A percentile compares a stretch with the other conserved stretches of the same genome.
Evolutionary conservation across 1,140 invertebrate genomes (phyloP).

Genomic region (Zaprionus ghesquierei): DNA sequence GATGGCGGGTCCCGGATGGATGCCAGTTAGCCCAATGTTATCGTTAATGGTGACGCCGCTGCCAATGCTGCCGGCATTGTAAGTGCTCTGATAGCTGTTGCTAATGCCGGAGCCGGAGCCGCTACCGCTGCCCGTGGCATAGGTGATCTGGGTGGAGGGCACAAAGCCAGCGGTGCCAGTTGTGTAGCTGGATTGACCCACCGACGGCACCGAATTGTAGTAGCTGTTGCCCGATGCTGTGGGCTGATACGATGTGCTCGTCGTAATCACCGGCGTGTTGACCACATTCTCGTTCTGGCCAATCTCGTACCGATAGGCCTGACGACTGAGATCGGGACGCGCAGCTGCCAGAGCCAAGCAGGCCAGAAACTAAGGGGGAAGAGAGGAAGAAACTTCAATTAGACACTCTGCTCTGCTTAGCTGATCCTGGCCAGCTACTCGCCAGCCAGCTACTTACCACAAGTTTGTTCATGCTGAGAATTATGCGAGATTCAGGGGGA

Average conservation of each 20-base stretch:
- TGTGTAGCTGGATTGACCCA: slow-evolving; percentile 45
- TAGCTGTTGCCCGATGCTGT: slow-evolving; percentile 77
- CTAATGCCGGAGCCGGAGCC: neutral
- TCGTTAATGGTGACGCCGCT: slow-evolving; percentile 25
- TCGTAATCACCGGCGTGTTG: slow-evolving; percentile 21
- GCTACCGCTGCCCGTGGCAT: neutral
- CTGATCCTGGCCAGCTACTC: neutral
- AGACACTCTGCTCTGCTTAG: neutral
- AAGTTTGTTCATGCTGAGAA: slow-evolving; percentile 70
- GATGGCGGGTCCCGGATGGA: slow-evolving; percentile 54
- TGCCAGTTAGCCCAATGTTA: slow-evolving; percentile 53
- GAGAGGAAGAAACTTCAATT: neutral
- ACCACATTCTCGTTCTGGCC: slow-evolving; percentile 50
- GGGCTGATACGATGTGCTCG: slow-evolving; percentile 73
- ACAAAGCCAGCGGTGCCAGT: slow-evolving; percentile 22
- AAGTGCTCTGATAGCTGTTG: slow-evolving; percentile 11
- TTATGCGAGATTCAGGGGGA: slow-evolving; percentile 5
- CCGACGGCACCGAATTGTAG: slow-evolving; percentile 41
- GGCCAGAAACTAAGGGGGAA: slow-evolving; percentile 45
- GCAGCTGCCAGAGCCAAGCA: slow-evolving; percentile 57
- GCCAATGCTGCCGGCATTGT: neutral
- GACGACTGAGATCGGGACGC: slow-evolving; percentile 69
- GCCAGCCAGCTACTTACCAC: slow-evolving; percentile 62
- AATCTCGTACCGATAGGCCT: slow-evolving; percentile 63
- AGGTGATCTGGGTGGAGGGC: slow-evolving; percentile 28